phyloP scores from a whole-genome alignment of 53 echinoderm and acorn worm genomes.

The Astropecten irregularis region DNA sequence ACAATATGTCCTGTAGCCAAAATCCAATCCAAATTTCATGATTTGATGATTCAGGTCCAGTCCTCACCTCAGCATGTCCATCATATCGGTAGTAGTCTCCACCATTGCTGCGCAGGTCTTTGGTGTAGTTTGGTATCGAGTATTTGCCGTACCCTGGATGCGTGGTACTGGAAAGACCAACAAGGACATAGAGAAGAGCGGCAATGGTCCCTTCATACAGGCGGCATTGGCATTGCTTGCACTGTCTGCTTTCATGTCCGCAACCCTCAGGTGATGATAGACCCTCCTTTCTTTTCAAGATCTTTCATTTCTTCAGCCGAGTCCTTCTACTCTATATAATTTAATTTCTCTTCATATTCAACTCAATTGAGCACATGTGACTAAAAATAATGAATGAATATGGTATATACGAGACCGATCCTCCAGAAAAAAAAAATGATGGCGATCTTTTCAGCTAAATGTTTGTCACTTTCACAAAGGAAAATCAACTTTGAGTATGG shows the following conservation, averaged over 20 bases:
- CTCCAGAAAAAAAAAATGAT: no score
- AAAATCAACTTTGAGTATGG: no score
- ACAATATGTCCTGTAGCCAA: no score
- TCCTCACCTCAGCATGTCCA: conserved; percentile 55
- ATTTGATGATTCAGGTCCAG: no score
- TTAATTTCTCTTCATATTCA: background rate
- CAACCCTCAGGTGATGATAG: conserved; percentile 56
- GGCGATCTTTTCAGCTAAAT: no score
- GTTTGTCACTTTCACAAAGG: no score
- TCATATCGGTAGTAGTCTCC: conserved; percentile 43
- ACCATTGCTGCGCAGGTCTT: conserved; percentile 56
- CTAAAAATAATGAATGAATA: no score
- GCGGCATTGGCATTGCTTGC: conserved; percentile 55
- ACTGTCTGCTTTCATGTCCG: conserved; percentile 54
- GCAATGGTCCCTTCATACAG: conserved; percentile 5
- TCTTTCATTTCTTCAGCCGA: background rate
- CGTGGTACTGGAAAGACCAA: conserved; percentile 39
- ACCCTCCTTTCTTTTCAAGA: background rate
- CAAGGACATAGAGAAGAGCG: background rate
- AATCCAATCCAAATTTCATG: no score
- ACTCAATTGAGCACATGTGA: no score
- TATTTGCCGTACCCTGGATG: conserved; percentile 18
- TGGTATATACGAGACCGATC: no score
- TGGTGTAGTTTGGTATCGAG: conserved; percentile 67
- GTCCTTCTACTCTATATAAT: background rate